Evolutionary conservation across 1,140 invertebrate genomes (phyloP), one percentile per base, ranked within the genome.

Genomic region (Leptinotarsa lineolata): DNA sequence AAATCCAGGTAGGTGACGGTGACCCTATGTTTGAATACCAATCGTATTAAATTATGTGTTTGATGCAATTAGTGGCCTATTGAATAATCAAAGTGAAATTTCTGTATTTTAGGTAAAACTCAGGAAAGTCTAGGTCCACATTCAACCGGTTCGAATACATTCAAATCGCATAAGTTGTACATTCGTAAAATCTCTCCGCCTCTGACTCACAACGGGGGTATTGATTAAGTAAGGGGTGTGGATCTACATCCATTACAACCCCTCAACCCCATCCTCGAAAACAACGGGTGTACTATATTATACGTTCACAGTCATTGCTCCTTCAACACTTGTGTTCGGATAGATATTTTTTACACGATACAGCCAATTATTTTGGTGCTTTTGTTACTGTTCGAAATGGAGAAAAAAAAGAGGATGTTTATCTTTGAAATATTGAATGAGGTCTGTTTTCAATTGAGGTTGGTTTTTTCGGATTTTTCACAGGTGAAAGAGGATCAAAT

Each of bases 181-280:
- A 39, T 39, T 39, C 30, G 30, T 39, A 39, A 63, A 63, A 63
- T 18, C 5, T 63, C 60, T 15, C 60, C 22, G 20, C 60, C 60
- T 22, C 22, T 54, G 48, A 13, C 48, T 54, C 48, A 63, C 24
- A 67, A 68, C 72, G 68, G 64, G 72, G 68, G 60, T 60, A 68
- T 68, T 73, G 68, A 60, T 73, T 68, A 68, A 72, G 66, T 58
- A 72, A 65, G 72, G 72, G 72, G 69, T 74, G 69, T 69, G 69
- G 48, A 30, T 58, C 69, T 69, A 59, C 68, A 65, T 71, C 72
- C 68, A 74, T 74, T 74, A 73, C 64, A 74, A 70, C 72, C 72
- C 72, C 69, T 70, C 72, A 74, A 69, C 67, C 72, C 72, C 45
- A 70, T 74, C 63, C 67, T 74, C 72, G 70, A 73, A 65, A 73